Conservation (phyloP, 2,888 invertebrate genomes). For the Drosophila paranaensis region DNA sequence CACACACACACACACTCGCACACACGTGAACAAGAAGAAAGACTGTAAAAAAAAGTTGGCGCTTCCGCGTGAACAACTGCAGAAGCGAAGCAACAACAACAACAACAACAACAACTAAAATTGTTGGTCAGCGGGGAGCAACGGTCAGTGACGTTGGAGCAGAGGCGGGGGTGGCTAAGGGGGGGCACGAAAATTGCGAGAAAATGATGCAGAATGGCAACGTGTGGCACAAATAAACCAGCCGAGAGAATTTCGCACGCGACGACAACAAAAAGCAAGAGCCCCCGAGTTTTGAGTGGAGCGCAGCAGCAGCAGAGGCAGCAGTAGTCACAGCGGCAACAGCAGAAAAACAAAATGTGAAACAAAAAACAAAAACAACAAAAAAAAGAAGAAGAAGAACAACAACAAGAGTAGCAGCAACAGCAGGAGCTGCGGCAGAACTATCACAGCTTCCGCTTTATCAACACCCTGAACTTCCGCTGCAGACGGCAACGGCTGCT, state of each 20-base stretch:
- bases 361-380: neutral
- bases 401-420: slow-evolving; percentile 2
- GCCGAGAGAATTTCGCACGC: slow-evolving; percentile 40
- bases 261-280: slow-evolving; percentile 53
- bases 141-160: neutral
- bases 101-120: slow-evolving; percentile 15
- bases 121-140: slow-evolving; percentile 37
- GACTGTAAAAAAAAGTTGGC: slow-evolving; percentile 49
- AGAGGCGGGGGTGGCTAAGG: neutral
- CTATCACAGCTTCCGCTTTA: slow-evolving; percentile 70
- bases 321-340: too few relatives aligned
- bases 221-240: slow-evolving; percentile 63
- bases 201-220: slow-evolving; percentile 69
- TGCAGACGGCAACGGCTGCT: slow-evolving; percentile 30
- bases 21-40: slow-evolving; percentile 3
- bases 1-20: slow-evolving; percentile 8
- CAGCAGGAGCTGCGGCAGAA: slow-evolving; percentile 49
- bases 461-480: slow-evolving; percentile 70
- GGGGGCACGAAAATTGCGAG: slow-evolving; percentile 61
- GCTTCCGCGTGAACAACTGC: slow-evolving; percentile 53
- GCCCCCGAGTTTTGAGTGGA: slow-evolving; percentile 46
- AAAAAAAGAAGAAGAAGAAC: neutral
- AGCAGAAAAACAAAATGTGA: slow-evolving; percentile 7
- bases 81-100: slow-evolving; percentile 7
- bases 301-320: slow-evolving; percentile 1